Conservation (phyloP, 2,797 vertebrate species). For the Melopsittacus undulatus region DNA sequence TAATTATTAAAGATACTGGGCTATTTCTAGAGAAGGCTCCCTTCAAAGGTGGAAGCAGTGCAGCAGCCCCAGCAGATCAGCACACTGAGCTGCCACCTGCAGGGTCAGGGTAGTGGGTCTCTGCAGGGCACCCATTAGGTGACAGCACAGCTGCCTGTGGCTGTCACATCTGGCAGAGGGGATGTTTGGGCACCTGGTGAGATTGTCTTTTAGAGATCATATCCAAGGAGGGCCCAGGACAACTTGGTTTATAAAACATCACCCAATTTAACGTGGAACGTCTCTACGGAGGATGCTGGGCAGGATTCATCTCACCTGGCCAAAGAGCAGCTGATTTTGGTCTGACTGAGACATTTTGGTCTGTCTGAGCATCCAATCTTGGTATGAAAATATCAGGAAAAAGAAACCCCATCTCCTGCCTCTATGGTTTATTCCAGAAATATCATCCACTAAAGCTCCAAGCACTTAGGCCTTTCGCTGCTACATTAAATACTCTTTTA, state of each 20-base stretch:
- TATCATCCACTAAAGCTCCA: background rate
- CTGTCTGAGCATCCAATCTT: background rate
- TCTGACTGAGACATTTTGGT: background rate
- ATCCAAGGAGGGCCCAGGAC: background rate
- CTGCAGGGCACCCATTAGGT: rapidly evolving
- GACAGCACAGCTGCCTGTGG: background rate
- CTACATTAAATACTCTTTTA: background rate
- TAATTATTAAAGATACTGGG: background rate
- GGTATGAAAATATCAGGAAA: background rate
- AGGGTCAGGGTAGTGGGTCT: rapidly evolving
- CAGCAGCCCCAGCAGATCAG: background rate
- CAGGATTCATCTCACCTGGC: background rate
- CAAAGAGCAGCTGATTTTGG: background rate
- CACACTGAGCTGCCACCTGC: rapidly evolving
- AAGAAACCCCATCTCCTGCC: background rate
- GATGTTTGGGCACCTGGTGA: background rate
- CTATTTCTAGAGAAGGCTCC: background rate
- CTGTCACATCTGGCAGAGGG: background rate
- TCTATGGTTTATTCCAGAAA: background rate
- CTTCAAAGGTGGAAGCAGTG: background rate
- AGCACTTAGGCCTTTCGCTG: background rate
- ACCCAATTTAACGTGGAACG: background rate
- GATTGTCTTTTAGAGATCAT: background rate
- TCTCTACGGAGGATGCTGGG: background rate
- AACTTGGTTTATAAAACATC: background rate